Conservation (phyloP, 2,113 vertebrate genomes). For the Rhinogobius similis region DNA sequence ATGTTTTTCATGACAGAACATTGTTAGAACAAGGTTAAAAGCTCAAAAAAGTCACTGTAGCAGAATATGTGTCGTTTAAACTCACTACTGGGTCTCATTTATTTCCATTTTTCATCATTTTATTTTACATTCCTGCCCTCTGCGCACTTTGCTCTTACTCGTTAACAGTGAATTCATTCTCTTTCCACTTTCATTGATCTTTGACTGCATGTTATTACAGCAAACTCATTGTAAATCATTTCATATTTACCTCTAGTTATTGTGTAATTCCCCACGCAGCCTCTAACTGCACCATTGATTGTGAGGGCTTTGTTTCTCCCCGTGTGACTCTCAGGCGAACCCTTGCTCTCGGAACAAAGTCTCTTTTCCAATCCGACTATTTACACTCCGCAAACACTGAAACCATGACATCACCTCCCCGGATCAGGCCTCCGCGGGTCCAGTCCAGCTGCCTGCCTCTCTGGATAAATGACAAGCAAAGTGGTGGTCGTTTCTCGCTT, state of each 20-base stretch:
- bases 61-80: too few relatives aligned
- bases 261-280: neutral
- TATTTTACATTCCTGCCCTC: neutral
- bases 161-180: neutral
- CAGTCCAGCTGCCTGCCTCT: slow-evolving; percentile 58
- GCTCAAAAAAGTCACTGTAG: too few relatives aligned
- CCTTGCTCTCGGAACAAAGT: slow-evolving; percentile 43
- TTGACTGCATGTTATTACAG: neutral
- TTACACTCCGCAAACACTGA: slow-evolving; percentile 69
- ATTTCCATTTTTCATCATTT: neutral
- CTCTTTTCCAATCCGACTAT: slow-evolving; percentile 57
- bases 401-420: slow-evolving; percentile 68
- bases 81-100: too few relatives aligned
- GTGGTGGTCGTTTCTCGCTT: slow-evolving; percentile 49
- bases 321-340: slow-evolving; percentile 41
- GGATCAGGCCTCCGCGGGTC: slow-evolving; percentile 41
- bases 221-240: neutral
- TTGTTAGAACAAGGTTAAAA: too few relatives aligned
- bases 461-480: slow-evolving; percentile 62
- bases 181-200: neutral
- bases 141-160: neutral
- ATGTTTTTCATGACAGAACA: too few relatives aligned
- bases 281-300: slow-evolving; percentile 2
- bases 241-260: neutral
- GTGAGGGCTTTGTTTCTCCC: slow-evolving; percentile 16